Conservation (phyloP, 2,113 vertebrate genomes). For the Mionectes macconnelli region DNA sequence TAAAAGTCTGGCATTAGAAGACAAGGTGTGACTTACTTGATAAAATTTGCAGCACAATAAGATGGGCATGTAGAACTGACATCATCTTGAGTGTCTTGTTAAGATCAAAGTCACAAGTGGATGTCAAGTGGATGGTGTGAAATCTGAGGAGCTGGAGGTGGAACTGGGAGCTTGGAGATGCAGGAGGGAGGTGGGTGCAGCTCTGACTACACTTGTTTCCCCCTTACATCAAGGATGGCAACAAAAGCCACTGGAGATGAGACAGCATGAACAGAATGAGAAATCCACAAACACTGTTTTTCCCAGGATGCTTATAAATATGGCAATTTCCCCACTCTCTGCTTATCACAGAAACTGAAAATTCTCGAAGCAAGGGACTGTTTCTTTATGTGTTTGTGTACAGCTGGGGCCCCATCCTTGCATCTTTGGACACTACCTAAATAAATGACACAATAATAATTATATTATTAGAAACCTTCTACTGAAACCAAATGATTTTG, state of each 20-base stretch:
- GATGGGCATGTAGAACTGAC: neutral
- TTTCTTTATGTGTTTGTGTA: neutral
- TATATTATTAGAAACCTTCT: neutral
- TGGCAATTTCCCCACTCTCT: neutral
- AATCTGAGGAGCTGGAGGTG: neutral
- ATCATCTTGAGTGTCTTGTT: neutral
- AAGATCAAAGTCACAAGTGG: neutral
- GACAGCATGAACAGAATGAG: neutral
- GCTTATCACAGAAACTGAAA: neutral
- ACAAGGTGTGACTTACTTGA: neutral
- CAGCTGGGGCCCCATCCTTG: neutral
- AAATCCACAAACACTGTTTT: neutral
- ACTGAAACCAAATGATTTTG: neutral
- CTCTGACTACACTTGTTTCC: neutral
- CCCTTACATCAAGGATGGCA: neutral
- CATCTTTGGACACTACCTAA: neutral
- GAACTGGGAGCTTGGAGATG: neutral
- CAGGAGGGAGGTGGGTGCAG: neutral
- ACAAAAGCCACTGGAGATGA: neutral
- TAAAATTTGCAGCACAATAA: neutral
- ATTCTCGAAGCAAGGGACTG: neutral
- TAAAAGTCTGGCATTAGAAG: neutral
- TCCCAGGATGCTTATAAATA: neutral
- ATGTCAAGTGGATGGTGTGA: neutral
- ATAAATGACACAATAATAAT: neutral